Evolutionary conservation across 1,140 invertebrate species (phyloP), one percentile per base, ranked within the genome.

Genomic region (Leptinotarsa undecemlineata): DNA sequence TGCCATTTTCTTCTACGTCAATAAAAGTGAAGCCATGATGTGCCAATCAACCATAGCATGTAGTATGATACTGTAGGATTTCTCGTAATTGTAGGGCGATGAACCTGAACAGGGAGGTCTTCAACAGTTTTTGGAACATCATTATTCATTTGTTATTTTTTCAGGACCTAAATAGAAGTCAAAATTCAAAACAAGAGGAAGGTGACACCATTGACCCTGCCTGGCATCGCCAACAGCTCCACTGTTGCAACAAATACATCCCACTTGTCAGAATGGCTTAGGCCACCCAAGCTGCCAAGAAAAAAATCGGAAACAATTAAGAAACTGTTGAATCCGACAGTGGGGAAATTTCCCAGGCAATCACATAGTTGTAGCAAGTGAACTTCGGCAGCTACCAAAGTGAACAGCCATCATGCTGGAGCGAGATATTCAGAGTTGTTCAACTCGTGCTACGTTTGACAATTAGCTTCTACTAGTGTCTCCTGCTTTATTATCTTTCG

Each of bases 51-150:
- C 71, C 13, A 74, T 17, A 60, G 48, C 33, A 17, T 63, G 33
- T 13, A 77, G 48, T n/a, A 63, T 33, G 42, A 72, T 68, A 67
- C 68, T 72, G 20, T 48, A 57, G 48, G 14, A 4, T 17, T 57
- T 57, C 48, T 17, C 1, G 48, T 57, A 17, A 57, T 6, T 57
- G 14, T n/a, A 57, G 0, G 14, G n/a, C 1, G n/a, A 57, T 57
- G 14, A 57, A 15, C 48, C 48, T 17, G 14, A 57, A 57, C 48
- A 57, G 0, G 48, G 14, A 85, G 77, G 74, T 86, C 81, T 75
- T 48, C 66, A 21, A n/a, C 33, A 47, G n/a, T 68, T 21, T n/a
- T 19, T 68, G n/a, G n/a, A 0, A n/a, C n/a, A n/a, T 26, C 33
- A 21, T 26, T 26, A 26, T 15, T 68, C 21, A 48, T 48, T n/a